Evolutionary conservation across 2,113 vertebrate genomes (phyloP), one percentile per base, ranked within the genome.

Genomic region (Rhombomys opimus): DNA sequence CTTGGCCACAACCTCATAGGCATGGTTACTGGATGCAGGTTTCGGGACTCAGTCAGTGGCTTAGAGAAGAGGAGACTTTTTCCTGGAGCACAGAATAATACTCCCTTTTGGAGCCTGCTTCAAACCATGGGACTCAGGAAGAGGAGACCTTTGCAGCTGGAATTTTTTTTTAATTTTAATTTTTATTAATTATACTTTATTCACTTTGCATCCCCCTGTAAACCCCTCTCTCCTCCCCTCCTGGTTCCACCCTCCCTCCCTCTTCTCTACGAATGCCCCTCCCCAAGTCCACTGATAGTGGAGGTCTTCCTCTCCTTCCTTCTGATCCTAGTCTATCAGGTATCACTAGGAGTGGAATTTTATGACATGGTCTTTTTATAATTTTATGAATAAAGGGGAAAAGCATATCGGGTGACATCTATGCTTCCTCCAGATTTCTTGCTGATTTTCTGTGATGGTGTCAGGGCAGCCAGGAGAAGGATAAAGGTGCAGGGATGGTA

Each of bases 381-480:
- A 32, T 96, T 95, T 94, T 86, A 61, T 52, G 90, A 95, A 95
- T 94, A 93, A 96, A 95, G 59, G 59, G 67, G 59, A 82, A 87
- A 84, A 52, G 27, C 18, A 0, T 23, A 5, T 73, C 52, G 80
- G 59, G 59, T 94, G 77, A 80, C 54, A 35, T 65, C 54, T 4
- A 0, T 61, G n/a, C 61, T 95, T 89, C 82, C 82, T 92, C 68
- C 59, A 68, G 50, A 61, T 89, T 25, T 75, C 30, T 75, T 89
- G 25, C 76, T 70, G 46, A 35, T 92, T 92, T 46, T 73, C 77
- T 67, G 52, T 73, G 70, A 68, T 7, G 4, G 23, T 81, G 15
- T 50, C 63, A 32, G 68, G n/a, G 35, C 13, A 67, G 14, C 85
- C 41, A 54, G 35, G 32, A 72, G 38, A 7, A 52, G 67, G 38